Percentiles rank a stretch among this genome's conserved stretches.
Evolutionary conservation across 2,113 vertebrate species (phyloP).

Genomic region (Macrotis lagotis): DNA sequence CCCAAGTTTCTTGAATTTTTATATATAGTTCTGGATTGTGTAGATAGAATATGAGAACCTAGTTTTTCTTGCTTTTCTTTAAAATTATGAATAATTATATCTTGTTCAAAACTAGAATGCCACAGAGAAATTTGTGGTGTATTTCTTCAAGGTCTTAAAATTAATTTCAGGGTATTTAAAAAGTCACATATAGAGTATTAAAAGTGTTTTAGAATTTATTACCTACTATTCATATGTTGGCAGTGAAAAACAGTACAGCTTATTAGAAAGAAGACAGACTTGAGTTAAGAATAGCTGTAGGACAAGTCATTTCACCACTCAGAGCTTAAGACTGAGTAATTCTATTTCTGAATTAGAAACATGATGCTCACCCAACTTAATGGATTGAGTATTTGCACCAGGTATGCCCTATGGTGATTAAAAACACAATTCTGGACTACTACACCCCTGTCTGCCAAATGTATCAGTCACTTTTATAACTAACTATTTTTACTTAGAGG

Average conservation of each 20-base stretch:
- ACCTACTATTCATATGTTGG: slow-evolving; percentile 25
- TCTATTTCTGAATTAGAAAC: not conserved
- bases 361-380: not conserved
- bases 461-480: slow-evolving; percentile 13
- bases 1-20: too few species aligned
- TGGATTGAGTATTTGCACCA: not conserved
- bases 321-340: not conserved
- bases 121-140: not conserved
- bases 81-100: not conserved
- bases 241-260: not conserved
- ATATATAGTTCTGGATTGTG: not conserved
- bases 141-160: not conserved
- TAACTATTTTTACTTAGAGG: slow-evolving; percentile 25
- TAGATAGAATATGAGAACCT: not conserved
- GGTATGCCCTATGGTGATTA: not conserved
- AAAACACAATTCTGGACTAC: not conserved
- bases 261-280: not conserved
- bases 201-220: slow-evolving; percentile 25
- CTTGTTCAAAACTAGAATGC: not conserved
- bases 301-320: not conserved
- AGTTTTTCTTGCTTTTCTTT: not conserved
- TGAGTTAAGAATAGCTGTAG: not conserved
- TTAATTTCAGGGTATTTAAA: not conserved
- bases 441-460: not conserved
- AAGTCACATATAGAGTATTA: not conserved